A percentile compares a stretch with the other conserved stretches of the same genome.
phyloP scores from a whole-genome alignment of 2,797 vertebrate species.

The Tragelaphus eurycerus region DNA sequence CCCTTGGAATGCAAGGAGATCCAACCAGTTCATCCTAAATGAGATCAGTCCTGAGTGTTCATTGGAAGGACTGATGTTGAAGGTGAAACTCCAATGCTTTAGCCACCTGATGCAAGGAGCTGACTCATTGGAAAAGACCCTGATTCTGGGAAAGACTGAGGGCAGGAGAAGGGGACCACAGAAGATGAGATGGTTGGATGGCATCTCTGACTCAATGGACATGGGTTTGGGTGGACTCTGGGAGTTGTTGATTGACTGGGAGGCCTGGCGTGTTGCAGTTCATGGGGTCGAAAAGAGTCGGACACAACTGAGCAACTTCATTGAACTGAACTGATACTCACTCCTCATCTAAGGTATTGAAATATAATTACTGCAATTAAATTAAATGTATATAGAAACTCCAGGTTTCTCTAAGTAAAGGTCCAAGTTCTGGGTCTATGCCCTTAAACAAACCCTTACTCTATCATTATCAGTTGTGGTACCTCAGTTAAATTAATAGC shows the following conservation, averaged over 20 bases:
- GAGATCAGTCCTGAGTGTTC: not conserved
- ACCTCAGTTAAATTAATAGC: not conserved
- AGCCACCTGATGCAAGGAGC: not conserved
- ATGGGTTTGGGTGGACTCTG: not conserved
- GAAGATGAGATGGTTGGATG: not conserved
- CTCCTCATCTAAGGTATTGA: not conserved
- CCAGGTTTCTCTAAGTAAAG: not conserved
- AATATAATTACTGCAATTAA: not conserved
- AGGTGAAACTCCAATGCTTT: not conserved
- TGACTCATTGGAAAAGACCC: not conserved
- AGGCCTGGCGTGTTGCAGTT: not conserved
- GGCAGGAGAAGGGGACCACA: not conserved
- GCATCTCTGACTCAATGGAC: not conserved
- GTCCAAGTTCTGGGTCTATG: not conserved
- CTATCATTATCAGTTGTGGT: not conserved
- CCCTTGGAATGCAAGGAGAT: not conserved
- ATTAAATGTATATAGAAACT: not conserved
- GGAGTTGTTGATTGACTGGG: not conserved
- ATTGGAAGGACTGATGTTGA: not conserved
- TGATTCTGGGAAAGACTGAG: not conserved
- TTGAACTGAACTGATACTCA: not conserved
- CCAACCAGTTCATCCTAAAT: not conserved
- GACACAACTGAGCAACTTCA: not conserved
- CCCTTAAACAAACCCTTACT: not conserved
- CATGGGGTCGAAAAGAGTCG: fast-evolving